These are phyloP conservation scores for Cyanocitta stelleri DNA, from an alignment of 2,113 vertebrate genomes.

Conservation along the genomic window DNA sequence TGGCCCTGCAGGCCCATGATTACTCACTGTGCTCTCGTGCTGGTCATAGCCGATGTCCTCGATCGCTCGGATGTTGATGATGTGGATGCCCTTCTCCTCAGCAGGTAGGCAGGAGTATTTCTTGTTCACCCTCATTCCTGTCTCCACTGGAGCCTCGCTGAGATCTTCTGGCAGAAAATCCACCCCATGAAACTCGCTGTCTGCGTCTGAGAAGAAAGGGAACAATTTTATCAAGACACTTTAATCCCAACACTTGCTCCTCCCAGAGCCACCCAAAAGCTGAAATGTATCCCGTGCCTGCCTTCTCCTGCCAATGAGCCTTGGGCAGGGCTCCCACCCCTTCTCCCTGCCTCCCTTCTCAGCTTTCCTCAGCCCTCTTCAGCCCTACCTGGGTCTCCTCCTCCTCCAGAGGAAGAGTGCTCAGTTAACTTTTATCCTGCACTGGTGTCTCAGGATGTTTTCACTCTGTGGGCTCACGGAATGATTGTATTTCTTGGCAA, in stretches of 20 bases:
- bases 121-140: slow-evolving; percentile 74
- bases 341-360: not conserved
- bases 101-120: slow-evolving; percentile 70
- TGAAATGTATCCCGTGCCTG: slow-evolving; percentile 33
- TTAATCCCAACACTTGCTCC: slow-evolving; percentile 30
- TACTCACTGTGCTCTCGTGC: slow-evolving; percentile 79
- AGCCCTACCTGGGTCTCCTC: not conserved
- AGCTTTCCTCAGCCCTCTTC: not conserved
- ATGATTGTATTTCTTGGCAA: not conserved
- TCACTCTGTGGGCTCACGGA: not conserved
- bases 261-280: slow-evolving; percentile 46
- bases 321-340: slow-evolving; percentile 10
- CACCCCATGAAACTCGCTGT: slow-evolving; percentile 54
- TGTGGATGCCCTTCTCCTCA: slow-evolving; percentile 73
- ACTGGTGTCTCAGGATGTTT: not conserved
- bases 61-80: slow-evolving; percentile 62
- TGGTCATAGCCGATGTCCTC: slow-evolving; percentile 74
- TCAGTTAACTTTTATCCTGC: not conserved
- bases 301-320: not conserved
- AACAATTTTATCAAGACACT: slow-evolving; percentile 1
- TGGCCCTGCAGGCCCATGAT: not conserved
- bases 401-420: not conserved
- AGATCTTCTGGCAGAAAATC: slow-evolving; percentile 58
- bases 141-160: slow-evolving; percentile 10
- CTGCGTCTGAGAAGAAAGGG: slow-evolving; percentile 35